Conservation (phyloP, 2,113 vertebrate genomes). For the Perognathus longimembris region DNA sequence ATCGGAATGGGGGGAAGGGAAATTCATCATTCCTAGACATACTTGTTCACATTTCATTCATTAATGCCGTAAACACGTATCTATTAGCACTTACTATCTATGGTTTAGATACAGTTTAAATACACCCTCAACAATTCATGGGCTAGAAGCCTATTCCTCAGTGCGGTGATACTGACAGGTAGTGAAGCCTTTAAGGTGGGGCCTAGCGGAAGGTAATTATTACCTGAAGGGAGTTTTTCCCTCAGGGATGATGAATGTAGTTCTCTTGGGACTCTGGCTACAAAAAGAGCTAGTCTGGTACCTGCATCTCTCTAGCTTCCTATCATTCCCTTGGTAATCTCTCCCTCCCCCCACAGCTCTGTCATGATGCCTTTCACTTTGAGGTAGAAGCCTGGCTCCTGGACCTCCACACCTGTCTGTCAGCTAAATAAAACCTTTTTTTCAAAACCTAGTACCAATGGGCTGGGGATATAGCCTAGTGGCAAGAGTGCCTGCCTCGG, state of each 20-base stretch:
- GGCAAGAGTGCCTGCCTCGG: too few species aligned
- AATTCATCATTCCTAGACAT: background rate
- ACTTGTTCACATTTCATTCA: background rate
- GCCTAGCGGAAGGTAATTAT: background rate
- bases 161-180: background rate
- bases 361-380: background rate
- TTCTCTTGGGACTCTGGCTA: background rate
- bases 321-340: background rate
- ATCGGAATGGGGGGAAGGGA: background rate
- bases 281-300: background rate
- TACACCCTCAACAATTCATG: background rate
- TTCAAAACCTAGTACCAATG: too few species aligned
- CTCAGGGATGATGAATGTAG: background rate
- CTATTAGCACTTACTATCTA: background rate
- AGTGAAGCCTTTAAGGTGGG: background rate
- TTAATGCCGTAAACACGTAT: background rate
- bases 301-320: background rate
- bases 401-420: background rate
- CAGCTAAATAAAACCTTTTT: background rate
- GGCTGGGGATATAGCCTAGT: too few species aligned
- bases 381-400: background rate
- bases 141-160: background rate
- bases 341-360: background rate
- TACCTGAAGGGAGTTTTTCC: too few species aligned
- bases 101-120: background rate